These are phyloP conservation scores for Arctia plantaginis DNA, from an alignment of 2,888 invertebrate species.

Conservation along the genomic window DNA sequence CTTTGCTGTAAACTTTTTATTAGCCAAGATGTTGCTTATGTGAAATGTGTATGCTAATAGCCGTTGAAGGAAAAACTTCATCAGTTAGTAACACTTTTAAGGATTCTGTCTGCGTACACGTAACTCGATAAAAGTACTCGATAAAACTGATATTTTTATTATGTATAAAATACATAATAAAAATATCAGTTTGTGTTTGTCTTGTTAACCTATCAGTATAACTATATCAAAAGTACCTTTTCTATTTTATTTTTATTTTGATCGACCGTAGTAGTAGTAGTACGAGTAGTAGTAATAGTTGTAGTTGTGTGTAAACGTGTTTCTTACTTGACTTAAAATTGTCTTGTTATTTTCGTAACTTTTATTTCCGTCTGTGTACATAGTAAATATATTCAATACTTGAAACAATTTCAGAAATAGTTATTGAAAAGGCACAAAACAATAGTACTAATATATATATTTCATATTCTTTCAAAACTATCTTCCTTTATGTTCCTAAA, in stretches of 20 bases:
- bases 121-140: no score
- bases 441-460: neutral
- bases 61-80: neutral
- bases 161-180: neutral
- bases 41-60: slow-evolving; percentile 6
- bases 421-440: neutral
- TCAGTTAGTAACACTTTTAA: slow-evolving; percentile 5
- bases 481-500: neutral
- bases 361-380: neutral
- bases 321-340: no score
- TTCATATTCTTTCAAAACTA: neutral
- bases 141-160: no score
- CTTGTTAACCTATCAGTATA: neutral
- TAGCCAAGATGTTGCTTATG: neutral
- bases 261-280: no score
- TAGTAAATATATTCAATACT: neutral
- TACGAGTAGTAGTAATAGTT: no score
- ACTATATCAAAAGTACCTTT: neutral
- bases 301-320: no score
- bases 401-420: neutral
- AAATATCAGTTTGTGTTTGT: neutral
- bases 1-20: neutral
- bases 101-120: slow-evolving; percentile 10
- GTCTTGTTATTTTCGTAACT: neutral
- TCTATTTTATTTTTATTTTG: no score